phyloP scores from a whole-genome alignment of 2,113 vertebrate genomes.

The Saguinus midas region DNA sequence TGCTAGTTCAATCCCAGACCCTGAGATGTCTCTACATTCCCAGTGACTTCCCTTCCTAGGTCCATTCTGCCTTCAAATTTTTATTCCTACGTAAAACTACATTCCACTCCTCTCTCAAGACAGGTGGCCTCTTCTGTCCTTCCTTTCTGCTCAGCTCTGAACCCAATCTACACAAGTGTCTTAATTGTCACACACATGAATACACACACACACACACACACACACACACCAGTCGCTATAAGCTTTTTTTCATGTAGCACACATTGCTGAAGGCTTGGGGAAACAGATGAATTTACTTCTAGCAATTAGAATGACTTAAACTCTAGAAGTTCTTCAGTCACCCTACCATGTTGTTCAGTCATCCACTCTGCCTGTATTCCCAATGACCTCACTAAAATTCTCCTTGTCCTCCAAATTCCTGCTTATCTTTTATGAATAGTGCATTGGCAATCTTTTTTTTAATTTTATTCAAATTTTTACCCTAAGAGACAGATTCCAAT shows the following conservation, averaged over 20 bases:
- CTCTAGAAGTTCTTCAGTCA: not conserved
- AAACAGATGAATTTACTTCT: not conserved
- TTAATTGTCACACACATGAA: not conserved
- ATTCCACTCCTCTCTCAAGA: not conserved
- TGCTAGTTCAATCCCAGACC: not conserved
- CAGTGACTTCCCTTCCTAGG: not conserved
- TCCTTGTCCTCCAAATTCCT: not conserved
- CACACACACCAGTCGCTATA: not conserved
- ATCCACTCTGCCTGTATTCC: not conserved
- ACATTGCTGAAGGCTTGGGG: not conserved
- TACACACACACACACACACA: not conserved
- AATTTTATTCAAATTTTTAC: not conserved
- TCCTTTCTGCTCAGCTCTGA: not conserved
- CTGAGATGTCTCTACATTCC: not conserved
- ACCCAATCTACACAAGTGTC: not conserved
- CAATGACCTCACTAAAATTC: not conserved
- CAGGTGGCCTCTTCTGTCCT: not conserved
- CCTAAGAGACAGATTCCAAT: not conserved
- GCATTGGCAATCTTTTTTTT: not conserved
- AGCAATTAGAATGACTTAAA: not conserved
- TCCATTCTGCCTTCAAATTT: not conserved
- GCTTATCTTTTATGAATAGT: not conserved
- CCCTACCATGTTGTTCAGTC: not conserved
- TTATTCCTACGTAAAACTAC: not conserved
- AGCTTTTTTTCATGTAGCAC: not conserved